Evolutionary conservation across 2,113 vertebrate species (phyloP).

Genomic region (Festucalex cinctus): DNA sequence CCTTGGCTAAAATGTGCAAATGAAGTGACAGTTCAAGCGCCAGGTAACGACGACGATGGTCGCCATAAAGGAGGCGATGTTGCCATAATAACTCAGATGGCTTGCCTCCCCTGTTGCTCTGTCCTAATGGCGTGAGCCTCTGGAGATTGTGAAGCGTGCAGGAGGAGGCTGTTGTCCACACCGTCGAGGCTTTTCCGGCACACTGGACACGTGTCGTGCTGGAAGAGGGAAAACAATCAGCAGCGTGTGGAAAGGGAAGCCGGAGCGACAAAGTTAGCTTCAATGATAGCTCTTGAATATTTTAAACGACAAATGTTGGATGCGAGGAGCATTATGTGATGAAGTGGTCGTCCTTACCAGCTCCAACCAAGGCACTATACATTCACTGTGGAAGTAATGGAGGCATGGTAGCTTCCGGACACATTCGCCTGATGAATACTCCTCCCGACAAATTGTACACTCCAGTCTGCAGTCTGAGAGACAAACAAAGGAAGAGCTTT

Average conservation of each 20-base stretch:
- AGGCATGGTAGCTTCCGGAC: constrained; percentile 89
- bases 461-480: constrained; percentile 80
- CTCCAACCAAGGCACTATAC: constrained; percentile 93
- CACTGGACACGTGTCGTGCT: constrained; percentile 94
- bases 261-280: not conserved
- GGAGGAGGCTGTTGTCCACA: constrained; percentile 78
- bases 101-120: constrained; percentile 61
- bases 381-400: constrained; percentile 89
- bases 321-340: too few relatives aligned
- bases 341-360: constrained; percentile 77
- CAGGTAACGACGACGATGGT: not conserved
- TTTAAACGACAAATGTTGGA: not conserved
- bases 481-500: not conserved
- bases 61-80: constrained; percentile 8
- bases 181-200: constrained; percentile 89
- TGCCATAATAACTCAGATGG: constrained; percentile 38
- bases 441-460: constrained; percentile 89
- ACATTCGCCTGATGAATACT: constrained; percentile 78
- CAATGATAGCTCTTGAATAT: not conserved
- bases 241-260: not conserved
- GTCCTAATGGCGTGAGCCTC: constrained; percentile 62
- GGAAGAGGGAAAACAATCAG: constrained; percentile 11
- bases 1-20: constrained; percentile 17
- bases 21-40: constrained; percentile 15
- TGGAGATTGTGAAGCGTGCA: constrained; percentile 30